Evolutionary conservation across 2,888 invertebrate species (phyloP).

Genomic region (Nephrocerus scutellatus): DNA sequence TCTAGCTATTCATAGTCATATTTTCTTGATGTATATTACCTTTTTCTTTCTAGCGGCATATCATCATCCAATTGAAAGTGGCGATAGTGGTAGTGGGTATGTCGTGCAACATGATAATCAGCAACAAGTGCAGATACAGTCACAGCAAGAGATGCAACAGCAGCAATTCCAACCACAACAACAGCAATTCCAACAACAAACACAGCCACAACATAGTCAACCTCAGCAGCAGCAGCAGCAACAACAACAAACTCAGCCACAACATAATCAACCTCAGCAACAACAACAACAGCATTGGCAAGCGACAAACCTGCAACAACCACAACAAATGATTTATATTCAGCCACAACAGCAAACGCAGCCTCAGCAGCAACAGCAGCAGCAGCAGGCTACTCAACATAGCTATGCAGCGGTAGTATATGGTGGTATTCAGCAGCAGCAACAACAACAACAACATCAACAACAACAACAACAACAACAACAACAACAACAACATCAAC

Average conservation of each 20-base stretch:
- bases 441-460: conserved; percentile 12
- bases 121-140: too few species aligned
- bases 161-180: conserved; percentile 10
- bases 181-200: conserved; percentile 21
- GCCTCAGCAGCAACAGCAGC: conserved; percentile 10
- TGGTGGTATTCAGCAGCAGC: conserved; percentile 12
- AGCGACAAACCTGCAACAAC: not conserved
- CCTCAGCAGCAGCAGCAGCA: conserved; percentile 14
- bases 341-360: conserved; percentile 12
- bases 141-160: too few species aligned
- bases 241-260: conserved; percentile 8
- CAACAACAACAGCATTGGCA: not conserved
- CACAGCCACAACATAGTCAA: conserved; percentile 19
- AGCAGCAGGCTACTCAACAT: not conserved
- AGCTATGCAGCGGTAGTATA: conserved; percentile 4
- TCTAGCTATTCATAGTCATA: not conserved
- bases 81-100: conserved; percentile 10
- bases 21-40: not conserved
- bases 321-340: not conserved
- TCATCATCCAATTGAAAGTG: conserved; percentile 11
- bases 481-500: not conserved
- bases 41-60: conserved; percentile 9
- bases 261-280: not conserved
- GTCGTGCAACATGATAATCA: too few species aligned
- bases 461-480: conserved; percentile 2